Evolutionary conservation across 2,797 vertebrate genomes (phyloP).

Genomic region (Prunella strophiata): DNA sequence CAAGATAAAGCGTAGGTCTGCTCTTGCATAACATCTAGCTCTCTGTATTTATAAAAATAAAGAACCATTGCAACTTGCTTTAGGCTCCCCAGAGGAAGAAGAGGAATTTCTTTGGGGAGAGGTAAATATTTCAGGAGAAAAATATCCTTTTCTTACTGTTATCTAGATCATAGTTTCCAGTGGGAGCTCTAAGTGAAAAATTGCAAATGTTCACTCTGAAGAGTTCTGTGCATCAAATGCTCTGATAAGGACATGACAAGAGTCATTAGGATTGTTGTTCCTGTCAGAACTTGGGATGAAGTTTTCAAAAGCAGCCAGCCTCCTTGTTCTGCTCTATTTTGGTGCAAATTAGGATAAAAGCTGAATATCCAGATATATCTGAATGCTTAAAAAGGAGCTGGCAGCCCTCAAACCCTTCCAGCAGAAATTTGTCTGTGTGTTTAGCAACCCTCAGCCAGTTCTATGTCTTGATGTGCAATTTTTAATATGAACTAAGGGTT

Average conservation of each 20-base stretch:
- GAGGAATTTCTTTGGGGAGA: not conserved
- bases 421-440: not conserved
- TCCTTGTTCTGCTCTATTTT: not conserved
- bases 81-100: not conserved
- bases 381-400: not conserved
- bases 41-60: not conserved
- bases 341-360: not conserved
- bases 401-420: rapidly evolving
- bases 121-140: not conserved
- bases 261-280: not conserved
- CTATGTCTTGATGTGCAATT: not conserved
- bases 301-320: not conserved
- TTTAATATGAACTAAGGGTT: not conserved
- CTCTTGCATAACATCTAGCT: not conserved
- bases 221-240: not conserved
- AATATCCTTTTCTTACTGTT: not conserved
- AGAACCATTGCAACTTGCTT: not conserved
- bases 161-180: not conserved
- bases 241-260: not conserved
- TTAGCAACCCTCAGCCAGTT: not conserved
- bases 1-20: not conserved
- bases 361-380: not conserved
- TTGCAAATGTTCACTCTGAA: not conserved
- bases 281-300: not conserved
- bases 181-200: not conserved